These are phyloP conservation scores for Drosophila ustulata DNA, from an alignment of 2,888 invertebrate genomes.

Conservation along the genomic window DNA sequence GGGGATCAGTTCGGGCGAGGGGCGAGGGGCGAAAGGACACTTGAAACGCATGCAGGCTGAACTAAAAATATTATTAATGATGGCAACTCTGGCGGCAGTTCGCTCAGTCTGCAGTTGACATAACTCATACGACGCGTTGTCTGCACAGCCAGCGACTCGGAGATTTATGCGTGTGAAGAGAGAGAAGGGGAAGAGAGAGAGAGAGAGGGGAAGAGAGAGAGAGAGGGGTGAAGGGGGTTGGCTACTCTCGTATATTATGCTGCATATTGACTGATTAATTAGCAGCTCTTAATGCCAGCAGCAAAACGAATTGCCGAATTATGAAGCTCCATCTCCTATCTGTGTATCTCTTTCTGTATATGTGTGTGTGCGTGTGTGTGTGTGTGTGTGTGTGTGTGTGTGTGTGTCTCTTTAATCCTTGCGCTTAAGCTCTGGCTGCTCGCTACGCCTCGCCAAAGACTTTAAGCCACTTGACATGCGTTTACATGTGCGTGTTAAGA, in stretches of 20 bases:
- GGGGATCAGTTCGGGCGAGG: slow-evolving; percentile 3
- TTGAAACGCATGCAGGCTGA: slow-evolving; percentile 34
- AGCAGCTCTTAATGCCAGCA: slow-evolving; percentile 62
- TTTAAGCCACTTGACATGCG: slow-evolving; percentile 56
- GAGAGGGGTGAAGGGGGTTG: background rate
- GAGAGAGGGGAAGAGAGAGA: background rate
- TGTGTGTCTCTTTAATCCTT: slow-evolving; percentile 16
- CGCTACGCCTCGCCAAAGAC: slow-evolving; percentile 2
- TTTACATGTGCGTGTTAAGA: slow-evolving; percentile 56
- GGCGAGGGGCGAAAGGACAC: background rate
- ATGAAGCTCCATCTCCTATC: slow-evolving; percentile 46
- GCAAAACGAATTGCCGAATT: slow-evolving; percentile 64
- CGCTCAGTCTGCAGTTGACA: slow-evolving; percentile 68
- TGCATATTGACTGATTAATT: slow-evolving; percentile 67
- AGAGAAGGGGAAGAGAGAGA: no score
- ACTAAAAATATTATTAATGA: slow-evolving; percentile 77
- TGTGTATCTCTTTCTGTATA: background rate
- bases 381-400: background rate
- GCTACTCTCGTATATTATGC: slow-evolving; percentile 16
- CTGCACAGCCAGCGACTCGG: slow-evolving; percentile 9
- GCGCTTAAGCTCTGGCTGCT: slow-evolving; percentile 20
- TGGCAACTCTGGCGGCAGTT: slow-evolving; percentile 56
- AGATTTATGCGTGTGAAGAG: slow-evolving; percentile 37
- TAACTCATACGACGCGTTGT: slow-evolving; percentile 75
- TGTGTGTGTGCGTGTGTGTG: slow-evolving; percentile 2